Conservation (phyloP, 2,797 vertebrate species). For the Poeciliopsis turneri region DNA sequence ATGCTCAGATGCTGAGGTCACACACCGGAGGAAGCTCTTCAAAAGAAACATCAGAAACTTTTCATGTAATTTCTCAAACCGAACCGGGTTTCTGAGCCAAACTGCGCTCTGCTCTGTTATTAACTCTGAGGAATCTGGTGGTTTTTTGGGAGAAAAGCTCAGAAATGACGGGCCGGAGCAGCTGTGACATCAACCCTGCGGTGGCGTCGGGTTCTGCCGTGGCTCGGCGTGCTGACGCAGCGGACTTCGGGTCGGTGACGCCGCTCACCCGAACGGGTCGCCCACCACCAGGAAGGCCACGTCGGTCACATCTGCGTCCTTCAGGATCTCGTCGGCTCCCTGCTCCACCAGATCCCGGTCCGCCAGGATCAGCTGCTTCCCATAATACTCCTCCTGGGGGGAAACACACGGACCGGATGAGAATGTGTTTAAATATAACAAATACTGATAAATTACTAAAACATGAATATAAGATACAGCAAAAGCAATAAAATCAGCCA, state of each 20-base stretch:
- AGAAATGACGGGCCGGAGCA: constrained; percentile 12
- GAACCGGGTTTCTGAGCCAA: not conserved
- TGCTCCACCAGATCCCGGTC: constrained; percentile 95
- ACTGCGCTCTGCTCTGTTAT: constrained; percentile 57
- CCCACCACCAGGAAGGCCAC: constrained; percentile 96
- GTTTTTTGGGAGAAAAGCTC: constrained; percentile 28
- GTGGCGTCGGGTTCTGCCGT: constrained; percentile 10
- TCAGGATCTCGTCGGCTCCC: constrained; percentile 89
- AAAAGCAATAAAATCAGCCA: not conserved
- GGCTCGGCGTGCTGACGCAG: constrained; percentile 15
- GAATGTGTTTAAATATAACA: no score
- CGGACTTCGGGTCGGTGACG: constrained; percentile 8
- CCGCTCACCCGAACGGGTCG: constrained; percentile 93
- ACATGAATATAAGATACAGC: not conserved
- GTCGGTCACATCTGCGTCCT: constrained; percentile 85
- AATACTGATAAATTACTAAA: not conserved
- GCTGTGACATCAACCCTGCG: constrained; percentile 36
- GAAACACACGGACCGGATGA: not conserved
- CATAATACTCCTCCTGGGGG: constrained; percentile 92
- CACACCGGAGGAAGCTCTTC: not conserved
- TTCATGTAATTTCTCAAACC: constrained; percentile 19
- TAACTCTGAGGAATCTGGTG: constrained; percentile 47
- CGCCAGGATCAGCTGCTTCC: constrained; percentile 89
- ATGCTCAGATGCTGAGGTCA: not conserved
- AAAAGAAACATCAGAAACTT: not conserved